Conservation (phyloP, 2,113 vertebrate genomes). For the Polypterus bichir region DNA sequence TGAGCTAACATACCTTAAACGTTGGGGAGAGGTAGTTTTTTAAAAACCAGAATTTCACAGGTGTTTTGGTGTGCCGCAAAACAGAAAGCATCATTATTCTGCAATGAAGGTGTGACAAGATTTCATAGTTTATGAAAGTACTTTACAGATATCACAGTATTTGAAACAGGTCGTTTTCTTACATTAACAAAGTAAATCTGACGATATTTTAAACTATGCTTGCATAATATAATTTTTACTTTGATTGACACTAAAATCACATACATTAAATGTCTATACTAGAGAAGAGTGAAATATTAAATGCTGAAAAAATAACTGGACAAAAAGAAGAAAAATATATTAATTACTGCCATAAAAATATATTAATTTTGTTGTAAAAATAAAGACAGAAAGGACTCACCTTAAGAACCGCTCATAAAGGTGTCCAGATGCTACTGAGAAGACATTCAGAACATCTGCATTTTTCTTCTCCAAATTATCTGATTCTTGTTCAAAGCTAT, state of each 20-base stretch:
- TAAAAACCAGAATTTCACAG: conserved; percentile 97
- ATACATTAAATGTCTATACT: too few relatives aligned
- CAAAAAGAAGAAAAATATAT: too few relatives aligned
- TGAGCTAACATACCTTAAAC: conserved; percentile 69
- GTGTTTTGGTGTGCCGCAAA: conserved; percentile 76
- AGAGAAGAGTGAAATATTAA: too few relatives aligned
- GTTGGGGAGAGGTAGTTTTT: conserved; percentile 94
- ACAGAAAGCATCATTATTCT: conserved; percentile 98
- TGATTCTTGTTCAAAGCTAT: conserved; percentile 6
- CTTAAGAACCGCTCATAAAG: conserved; percentile 93
- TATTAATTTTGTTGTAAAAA: too few relatives aligned
- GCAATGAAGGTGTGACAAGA: conserved; percentile 26
- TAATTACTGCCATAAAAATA: too few relatives aligned
- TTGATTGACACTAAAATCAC: too few relatives aligned
- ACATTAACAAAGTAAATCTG: too few relatives aligned
- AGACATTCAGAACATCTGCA: conserved; percentile 76
- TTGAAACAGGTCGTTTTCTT: conserved; percentile 3
- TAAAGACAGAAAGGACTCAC: conserved; percentile 34
- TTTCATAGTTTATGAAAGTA: conserved; percentile 6
- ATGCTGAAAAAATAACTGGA: too few relatives aligned
- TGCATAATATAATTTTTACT: too few relatives aligned
- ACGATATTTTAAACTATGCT: too few relatives aligned
- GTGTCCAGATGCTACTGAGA: conserved; percentile 93
- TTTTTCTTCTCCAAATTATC: conserved; percentile 50
- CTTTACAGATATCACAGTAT: conserved; percentile 6